Base-by-base conservation (phyloP, 2,113 vertebrate species). In the Neodon shergylaensis region DNA sequence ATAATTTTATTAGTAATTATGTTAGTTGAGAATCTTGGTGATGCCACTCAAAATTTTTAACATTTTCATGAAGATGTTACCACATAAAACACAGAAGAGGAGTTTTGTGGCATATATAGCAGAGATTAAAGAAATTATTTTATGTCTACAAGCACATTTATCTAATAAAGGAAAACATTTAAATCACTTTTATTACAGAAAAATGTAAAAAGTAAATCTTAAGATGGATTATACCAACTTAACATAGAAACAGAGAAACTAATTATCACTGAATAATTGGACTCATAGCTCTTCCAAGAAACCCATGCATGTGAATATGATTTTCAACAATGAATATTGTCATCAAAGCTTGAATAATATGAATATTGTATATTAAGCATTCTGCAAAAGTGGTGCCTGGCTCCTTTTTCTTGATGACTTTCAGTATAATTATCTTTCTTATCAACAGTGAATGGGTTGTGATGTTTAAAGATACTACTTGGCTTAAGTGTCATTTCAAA, bases 191-290 rank as follows among this genome's bases (percentile, higher is more conserved):
- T 31, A 54, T 65, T 9, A 81, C 8, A 63, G 2, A 73, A 91
- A 94, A 68, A 44, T 74, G 4, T n/a, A 93, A 79, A 90, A 58
- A 68, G 11, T 39, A 1, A 87, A 39, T 17, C 52, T 72, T 92
- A 31, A 90, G 2, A 82, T 39, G 76, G 24, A 63, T 61, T 73
- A 4, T 22, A 47, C 36, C 3, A 26, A 17, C 39, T 58, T 39
- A 83, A 61, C 81, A 3, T 5, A 39, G 92, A 79, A 88, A 12
- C 14, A 94, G 76, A 87, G 10, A 31, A 96, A 88, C 39, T 92
- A 96, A 93, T 91, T 92, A 91, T 85, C 58, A 93, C 47, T 81
- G 44, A 90, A 68, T 86, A 90, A 88, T 65, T 88, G 36, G 47
- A 92, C 26, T 84, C 13, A 16, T 42, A 12, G 28, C 21, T 92